phyloP scores from a whole-genome alignment of 2,888 invertebrate genomes.

The Lepeophtheirus nordmannii region DNA sequence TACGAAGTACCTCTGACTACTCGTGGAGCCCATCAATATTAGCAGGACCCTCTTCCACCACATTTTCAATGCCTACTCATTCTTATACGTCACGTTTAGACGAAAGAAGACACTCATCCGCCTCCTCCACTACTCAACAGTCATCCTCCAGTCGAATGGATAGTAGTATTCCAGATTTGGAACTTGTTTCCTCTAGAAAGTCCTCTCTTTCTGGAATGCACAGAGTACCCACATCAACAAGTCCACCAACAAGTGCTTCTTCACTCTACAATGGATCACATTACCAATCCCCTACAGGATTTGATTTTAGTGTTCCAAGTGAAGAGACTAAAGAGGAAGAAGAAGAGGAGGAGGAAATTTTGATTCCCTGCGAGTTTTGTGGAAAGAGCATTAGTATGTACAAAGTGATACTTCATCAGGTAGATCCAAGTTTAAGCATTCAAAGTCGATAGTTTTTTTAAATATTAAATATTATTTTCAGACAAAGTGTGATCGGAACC shows the following conservation, averaged over 20 bases:
- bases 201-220: neutral
- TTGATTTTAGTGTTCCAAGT: too few relatives aligned
- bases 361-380: conserved; percentile 44
- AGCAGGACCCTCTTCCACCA: neutral
- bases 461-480: neutral
- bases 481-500: neutral
- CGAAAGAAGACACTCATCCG: neutral
- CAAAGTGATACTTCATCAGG: conserved; percentile 41
- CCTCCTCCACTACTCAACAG: neutral
- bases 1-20: neutral
- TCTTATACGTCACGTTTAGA: neutral
- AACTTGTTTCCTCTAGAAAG: neutral
- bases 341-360: conserved; percentile 28
- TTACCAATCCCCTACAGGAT: neutral
- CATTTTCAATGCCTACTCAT: neutral
- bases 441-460: too few relatives aligned
- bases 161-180: neutral
- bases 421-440: conserved; percentile 27
- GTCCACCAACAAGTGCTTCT: neutral
- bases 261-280: neutral
- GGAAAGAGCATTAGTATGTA: conserved; percentile 40
- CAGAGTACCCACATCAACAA: neutral
- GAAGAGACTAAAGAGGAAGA: conserved; percentile 15
- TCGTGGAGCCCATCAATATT: too few relatives aligned
- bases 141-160: neutral